Conservation (phyloP, 2,113 vertebrate species). For the Perca fluviatilis region DNA sequence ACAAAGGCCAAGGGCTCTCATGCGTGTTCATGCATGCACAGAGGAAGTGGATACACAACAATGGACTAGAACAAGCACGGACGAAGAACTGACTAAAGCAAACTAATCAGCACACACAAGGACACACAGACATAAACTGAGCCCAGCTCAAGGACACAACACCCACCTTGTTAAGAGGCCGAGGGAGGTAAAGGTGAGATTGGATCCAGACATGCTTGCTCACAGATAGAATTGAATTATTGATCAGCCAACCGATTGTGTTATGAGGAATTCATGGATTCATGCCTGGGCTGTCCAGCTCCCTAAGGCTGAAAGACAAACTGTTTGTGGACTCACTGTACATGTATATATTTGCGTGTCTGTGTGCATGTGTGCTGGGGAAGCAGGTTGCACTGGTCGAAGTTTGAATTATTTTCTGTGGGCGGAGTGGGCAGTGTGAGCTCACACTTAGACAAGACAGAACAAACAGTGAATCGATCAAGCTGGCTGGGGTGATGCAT, state of each 20-base stretch:
- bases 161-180: conserved; percentile 73
- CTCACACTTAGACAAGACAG: conserved; percentile 73
- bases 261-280: conserved; percentile 84
- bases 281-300: conserved; percentile 47
- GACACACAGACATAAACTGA: conserved; percentile 31
- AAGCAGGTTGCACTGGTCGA: conserved; percentile 54
- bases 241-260: conserved; percentile 86
- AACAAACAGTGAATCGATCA: conserved; percentile 82
- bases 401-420: conserved; percentile 71
- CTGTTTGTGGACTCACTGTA: conserved; percentile 53
- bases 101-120: conserved; percentile 61
- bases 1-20: conserved; percentile 44
- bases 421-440: conserved; percentile 62
- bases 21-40: conserved; percentile 35
- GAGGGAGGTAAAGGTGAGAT: conserved; percentile 80
- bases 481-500: conserved; percentile 75
- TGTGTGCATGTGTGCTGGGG: conserved; percentile 1
- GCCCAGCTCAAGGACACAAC: conserved; percentile 76
- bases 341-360: conserved; percentile 45
- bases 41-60: conserved; percentile 38
- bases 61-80: conserved; percentile 36
- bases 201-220: conserved; percentile 79
- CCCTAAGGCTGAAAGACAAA: conserved; percentile 56
- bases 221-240: conserved; percentile 86
- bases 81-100: conserved; percentile 46